Conservation (phyloP, 2,797 vertebrate species). For the Monodelphis domestica region DNA sequence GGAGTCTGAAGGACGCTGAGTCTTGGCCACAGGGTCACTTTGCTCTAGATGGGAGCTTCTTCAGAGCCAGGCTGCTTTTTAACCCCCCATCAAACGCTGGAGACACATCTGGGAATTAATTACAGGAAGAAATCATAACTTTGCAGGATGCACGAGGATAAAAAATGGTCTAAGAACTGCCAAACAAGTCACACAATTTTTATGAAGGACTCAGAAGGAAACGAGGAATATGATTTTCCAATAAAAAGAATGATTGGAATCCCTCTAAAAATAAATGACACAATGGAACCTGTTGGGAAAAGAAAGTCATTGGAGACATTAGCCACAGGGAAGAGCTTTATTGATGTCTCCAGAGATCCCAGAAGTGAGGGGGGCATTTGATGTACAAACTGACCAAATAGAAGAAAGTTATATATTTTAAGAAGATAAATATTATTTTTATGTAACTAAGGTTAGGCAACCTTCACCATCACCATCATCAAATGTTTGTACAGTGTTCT, state of each 20-base stretch:
- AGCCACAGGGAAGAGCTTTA: not conserved
- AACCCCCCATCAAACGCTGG: no score
- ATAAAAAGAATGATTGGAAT: not conserved
- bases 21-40: not conserved
- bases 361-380: not conserved
- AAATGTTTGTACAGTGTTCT: no score
- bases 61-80: no score
- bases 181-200: no score
- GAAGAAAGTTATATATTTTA: not conserved
- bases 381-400: not conserved
- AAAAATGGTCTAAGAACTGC: not conserved
- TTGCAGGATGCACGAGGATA: no score
- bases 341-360: not conserved
- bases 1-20: not conserved
- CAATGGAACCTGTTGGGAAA: not conserved
- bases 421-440: not conserved
- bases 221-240: not conserved
- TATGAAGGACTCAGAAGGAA: not conserved
- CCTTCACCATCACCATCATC: no score
- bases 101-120: not conserved
- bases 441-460: rapidly evolving
- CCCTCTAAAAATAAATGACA: not conserved
- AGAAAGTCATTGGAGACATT: not conserved
- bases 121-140: not conserved
- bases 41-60: no score